Percentiles rank a stretch among this genome's conserved stretches.
Evolutionary conservation across 64 coral and sea anemone genomes (phyloP).

Genomic region (Actinia equina): DNA sequence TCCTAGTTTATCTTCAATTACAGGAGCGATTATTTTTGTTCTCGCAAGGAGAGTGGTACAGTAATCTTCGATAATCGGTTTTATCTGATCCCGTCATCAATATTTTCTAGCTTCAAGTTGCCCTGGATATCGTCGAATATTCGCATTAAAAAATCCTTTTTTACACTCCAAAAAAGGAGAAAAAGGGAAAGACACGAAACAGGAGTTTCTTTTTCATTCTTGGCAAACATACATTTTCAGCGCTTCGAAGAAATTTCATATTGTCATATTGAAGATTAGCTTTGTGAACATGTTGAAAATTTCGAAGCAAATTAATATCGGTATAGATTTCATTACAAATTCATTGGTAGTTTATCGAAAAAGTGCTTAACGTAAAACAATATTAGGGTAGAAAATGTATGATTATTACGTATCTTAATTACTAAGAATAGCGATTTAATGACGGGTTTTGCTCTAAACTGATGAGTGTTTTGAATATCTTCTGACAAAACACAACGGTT

Average conservation of each 20-base stretch:
- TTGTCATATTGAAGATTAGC: background rate
- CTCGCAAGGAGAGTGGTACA: background rate
- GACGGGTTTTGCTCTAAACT: background rate
- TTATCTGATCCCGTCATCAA: background rate
- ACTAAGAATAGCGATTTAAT: background rate
- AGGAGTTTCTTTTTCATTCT: background rate
- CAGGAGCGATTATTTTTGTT: background rate
- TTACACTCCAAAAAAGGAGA: background rate
- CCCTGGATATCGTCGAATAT: background rate
- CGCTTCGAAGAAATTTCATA: background rate
- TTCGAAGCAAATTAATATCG: background rate
- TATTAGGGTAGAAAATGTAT: background rate
- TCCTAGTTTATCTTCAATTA: slow-evolving; percentile 6
- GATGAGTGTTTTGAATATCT: background rate
- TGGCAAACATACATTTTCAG: background rate
- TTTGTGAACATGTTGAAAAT: background rate
- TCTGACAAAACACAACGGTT: background rate
- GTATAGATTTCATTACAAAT: background rate
- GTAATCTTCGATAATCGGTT: background rate
- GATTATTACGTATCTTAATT: background rate
- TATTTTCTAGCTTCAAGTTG: background rate
- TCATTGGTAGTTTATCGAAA: background rate
- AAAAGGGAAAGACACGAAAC: background rate
- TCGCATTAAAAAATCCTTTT: background rate
- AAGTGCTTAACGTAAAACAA: background rate